phyloP scores from a whole-genome alignment of 2,113 vertebrate genomes.

The Uria aalge region DNA sequence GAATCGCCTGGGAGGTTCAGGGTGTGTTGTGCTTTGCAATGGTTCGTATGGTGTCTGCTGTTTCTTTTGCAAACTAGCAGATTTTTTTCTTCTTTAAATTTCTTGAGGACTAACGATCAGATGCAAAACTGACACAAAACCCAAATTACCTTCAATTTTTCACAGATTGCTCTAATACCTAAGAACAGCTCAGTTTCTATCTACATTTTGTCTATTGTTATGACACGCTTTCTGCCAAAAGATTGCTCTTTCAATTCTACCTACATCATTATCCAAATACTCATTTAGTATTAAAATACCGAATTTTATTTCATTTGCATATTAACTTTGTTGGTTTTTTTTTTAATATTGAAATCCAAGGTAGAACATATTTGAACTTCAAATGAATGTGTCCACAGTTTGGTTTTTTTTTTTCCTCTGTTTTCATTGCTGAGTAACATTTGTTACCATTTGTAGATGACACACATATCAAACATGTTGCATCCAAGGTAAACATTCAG shows the following conservation, averaged over 20 bases:
- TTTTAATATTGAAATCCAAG: neutral
- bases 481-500: neutral
- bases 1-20: neutral
- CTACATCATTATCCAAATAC: neutral
- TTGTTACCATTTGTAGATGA: neutral
- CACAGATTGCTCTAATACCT: neutral
- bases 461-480: neutral
- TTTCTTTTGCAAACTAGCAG: neutral
- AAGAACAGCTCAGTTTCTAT: neutral
- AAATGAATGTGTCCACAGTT: neutral
- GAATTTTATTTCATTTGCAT: neutral
- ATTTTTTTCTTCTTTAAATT: neutral
- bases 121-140: neutral
- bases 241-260: neutral
- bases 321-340: neutral
- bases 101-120: neutral
- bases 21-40: neutral
- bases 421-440: neutral
- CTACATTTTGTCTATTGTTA: neutral
- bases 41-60: neutral
- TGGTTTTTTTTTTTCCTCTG: neutral
- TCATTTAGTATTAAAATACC: neutral
- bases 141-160: neutral
- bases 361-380: neutral
- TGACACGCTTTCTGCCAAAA: neutral